Evolutionary conservation across 2,888 invertebrate genomes (phyloP).

Genomic region (Sipha maydis): DNA sequence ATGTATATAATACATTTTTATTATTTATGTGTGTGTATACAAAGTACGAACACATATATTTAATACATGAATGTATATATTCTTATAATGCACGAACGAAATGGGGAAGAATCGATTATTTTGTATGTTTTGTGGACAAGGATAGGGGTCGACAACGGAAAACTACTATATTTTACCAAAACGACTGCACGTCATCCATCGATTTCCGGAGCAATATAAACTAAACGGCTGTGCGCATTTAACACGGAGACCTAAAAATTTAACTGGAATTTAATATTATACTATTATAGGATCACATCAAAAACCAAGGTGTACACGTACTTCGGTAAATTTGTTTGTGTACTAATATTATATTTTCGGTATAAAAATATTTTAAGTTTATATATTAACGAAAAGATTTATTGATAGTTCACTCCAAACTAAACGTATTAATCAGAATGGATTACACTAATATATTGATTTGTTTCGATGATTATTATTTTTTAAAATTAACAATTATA

Average conservation of each 20-base stretch:
- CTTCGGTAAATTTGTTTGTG: not conserved
- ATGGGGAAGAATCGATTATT: slow-evolving; percentile 58
- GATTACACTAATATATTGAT: too few relatives aligned
- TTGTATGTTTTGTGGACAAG: slow-evolving; percentile 20
- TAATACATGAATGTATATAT: not conserved
- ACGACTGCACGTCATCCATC: slow-evolving; percentile 49
- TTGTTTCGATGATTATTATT: too few relatives aligned
- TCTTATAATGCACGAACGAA: slow-evolving; percentile 42
- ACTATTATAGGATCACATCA: not conserved
- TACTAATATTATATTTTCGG: not conserved
- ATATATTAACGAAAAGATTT: too few relatives aligned
- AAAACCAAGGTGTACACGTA: not conserved
- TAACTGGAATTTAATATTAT: not conserved
- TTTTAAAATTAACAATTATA: too few relatives aligned
- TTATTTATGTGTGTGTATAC: not conserved
- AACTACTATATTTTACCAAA: slow-evolving; percentile 46
- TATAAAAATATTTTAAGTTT: too few relatives aligned
- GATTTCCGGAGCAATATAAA: slow-evolving; percentile 55
- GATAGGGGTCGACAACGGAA: slow-evolving; percentile 29
- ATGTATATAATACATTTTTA: not conserved
- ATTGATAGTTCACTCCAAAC: too few relatives aligned
- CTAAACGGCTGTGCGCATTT: slow-evolving; percentile 10
- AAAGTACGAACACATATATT: not conserved
- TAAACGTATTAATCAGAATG: too few relatives aligned
- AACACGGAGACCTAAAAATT: slow-evolving; percentile 32